Conservation (phyloP, 35 echinoderm and acorn worm genomes). For the Diadema setosum region DNA sequence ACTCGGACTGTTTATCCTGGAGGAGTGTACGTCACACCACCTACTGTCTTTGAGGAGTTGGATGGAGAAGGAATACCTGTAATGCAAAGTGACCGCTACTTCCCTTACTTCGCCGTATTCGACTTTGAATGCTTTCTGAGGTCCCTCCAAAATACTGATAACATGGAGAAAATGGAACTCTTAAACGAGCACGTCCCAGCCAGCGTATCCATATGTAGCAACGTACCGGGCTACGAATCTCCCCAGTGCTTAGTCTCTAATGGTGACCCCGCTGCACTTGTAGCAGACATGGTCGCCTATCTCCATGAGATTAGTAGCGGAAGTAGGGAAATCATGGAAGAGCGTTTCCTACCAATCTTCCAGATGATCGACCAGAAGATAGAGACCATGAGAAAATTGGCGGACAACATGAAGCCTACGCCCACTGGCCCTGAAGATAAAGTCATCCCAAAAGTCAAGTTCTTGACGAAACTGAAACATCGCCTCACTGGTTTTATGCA, state of each 20-base stretch:
- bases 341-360: not conserved
- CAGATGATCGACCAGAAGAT: not conserved
- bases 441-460: not conserved
- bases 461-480: not conserved
- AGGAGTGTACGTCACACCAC: too few species aligned
- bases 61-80: slow-evolving; percentile 20
- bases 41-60: slow-evolving; percentile 13
- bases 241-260: slow-evolving; percentile 23
- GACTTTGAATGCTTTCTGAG: slow-evolving; percentile 34
- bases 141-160: not conserved
- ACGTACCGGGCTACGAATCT: not conserved
- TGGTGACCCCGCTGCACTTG: too few species aligned
- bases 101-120: not conserved
- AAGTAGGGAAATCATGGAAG: not conserved
- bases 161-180: not conserved
- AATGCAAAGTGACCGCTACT: not conserved
- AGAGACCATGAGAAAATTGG: not conserved
- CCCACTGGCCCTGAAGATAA: not conserved
- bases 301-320: too few species aligned
- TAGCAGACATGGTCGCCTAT: too few species aligned
- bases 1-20: too few species aligned
- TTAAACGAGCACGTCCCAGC: not conserved
- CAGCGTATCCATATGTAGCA: too few species aligned
- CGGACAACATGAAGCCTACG: not conserved
- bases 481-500: not conserved